phyloP scores from a whole-genome alignment of 2,113 vertebrate species.

The Vulpes ferrilata region DNA sequence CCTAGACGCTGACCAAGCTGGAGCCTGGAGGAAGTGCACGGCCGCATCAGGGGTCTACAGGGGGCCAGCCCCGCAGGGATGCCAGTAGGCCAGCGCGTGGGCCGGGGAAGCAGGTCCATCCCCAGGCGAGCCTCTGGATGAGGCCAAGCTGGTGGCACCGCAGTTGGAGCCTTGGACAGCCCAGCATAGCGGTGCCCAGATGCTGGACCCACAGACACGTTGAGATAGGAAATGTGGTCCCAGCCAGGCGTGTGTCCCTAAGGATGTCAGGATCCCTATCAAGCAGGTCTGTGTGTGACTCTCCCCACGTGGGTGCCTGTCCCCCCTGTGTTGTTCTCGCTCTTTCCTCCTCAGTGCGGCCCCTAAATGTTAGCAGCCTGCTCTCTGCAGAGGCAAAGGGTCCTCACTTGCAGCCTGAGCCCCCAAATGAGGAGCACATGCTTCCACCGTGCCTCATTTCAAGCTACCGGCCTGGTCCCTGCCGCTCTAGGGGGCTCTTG shows the following conservation, averaged over 20 bases:
- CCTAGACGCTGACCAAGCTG: no score
- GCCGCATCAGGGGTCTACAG: no score
- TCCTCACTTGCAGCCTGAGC: background rate
- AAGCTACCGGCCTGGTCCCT: background rate
- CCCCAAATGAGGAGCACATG: accelerated
- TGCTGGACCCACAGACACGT: background rate
- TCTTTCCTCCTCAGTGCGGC: background rate
- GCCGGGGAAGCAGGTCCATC: no score
- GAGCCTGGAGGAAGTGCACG: background rate
- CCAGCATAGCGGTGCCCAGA: background rate
- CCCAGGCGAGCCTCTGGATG: background rate
- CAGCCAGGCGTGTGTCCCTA: background rate
- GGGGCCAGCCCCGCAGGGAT: no score
- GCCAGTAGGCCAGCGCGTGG: no score
- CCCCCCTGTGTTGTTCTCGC: background rate
- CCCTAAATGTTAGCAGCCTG: background rate
- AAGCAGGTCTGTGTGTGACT: accelerated
- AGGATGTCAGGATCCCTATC: accelerated
- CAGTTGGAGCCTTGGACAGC: no score
- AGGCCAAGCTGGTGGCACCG: background rate
- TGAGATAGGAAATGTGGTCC: accelerated
- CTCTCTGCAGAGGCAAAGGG: background rate
- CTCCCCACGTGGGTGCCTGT: accelerated
- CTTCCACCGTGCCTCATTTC: accelerated
- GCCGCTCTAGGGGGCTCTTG: background rate